Conservation (phyloP, 2,113 vertebrate genomes). For the Ophthalmolycus amberensis region DNA sequence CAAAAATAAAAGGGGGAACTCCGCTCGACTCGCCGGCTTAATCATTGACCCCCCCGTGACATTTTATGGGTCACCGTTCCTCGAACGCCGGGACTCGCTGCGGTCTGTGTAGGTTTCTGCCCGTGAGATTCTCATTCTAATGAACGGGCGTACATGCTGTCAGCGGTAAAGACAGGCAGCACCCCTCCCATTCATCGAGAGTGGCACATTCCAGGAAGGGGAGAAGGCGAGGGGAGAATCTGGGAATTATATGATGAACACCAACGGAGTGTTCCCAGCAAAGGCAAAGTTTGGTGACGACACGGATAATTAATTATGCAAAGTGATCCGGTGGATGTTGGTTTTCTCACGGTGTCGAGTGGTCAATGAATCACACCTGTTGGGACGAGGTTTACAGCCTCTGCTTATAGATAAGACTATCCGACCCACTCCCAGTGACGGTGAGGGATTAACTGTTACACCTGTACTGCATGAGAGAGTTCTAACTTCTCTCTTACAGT, state of each 20-base stretch:
- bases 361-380: constrained; percentile 65
- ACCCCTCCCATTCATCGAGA: constrained; percentile 54
- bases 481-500: neutral
- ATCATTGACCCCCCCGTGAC: constrained; percentile 60
- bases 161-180: constrained; percentile 68
- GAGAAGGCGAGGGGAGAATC: constrained; percentile 52
- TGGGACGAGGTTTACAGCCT: constrained; percentile 51
- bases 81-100: constrained; percentile 11
- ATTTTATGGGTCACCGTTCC: constrained; percentile 61
- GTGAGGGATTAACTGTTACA: constrained; percentile 23
- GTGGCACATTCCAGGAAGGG: constrained; percentile 70
- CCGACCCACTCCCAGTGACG: constrained; percentile 18
- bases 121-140: constrained; percentile 70
- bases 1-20: constrained; percentile 47
- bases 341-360: constrained; percentile 74
- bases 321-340: constrained; percentile 28
- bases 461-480: constrained; percentile 8
- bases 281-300: constrained; percentile 39
- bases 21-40: constrained; percentile 43
- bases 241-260: constrained; percentile 53
- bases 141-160: constrained; percentile 62
- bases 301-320: constrained; percentile 59
- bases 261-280: constrained; percentile 62
- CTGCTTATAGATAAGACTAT: constrained; percentile 60
- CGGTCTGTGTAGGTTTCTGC: constrained; percentile 30